Conservation (phyloP, 2,888 invertebrate genomes). For the Stenoptilia bipunctidactyla region DNA sequence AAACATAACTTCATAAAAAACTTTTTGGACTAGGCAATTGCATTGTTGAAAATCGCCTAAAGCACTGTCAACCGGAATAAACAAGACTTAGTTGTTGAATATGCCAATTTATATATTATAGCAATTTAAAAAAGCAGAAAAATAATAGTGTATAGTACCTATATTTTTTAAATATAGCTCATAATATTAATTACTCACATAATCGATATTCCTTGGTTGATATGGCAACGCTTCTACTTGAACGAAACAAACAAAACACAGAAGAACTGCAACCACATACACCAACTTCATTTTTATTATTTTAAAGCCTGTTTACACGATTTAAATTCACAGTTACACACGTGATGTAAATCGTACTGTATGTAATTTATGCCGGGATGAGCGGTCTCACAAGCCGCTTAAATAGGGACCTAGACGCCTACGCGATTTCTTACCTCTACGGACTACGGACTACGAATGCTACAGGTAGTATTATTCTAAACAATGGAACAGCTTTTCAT, state of each 20-base stretch:
- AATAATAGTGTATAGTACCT: too few species aligned
- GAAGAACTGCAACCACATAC: slow-evolving; percentile 31
- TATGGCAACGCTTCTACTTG: slow-evolving; percentile 34
- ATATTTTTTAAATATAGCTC: too few species aligned
- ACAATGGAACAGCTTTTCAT: too few species aligned
- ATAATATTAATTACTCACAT: slow-evolving; percentile 45
- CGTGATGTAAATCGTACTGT: too few species aligned
- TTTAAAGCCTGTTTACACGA: not conserved
- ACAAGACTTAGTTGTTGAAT: too few species aligned
- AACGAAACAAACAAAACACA: slow-evolving; percentile 24
- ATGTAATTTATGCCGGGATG: slow-evolving; percentile 27
- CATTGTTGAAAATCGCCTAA: too few species aligned
- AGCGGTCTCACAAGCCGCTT: slow-evolving; percentile 30
- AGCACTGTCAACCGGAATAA: too few species aligned
- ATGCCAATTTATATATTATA: too few species aligned
- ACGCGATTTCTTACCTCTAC: slow-evolving; percentile 42
- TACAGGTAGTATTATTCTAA: not conserved
- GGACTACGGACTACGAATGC: slow-evolving; percentile 7
- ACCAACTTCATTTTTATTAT: slow-evolving; percentile 31
- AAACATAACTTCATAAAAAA: too few species aligned
- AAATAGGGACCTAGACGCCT: slow-evolving; percentile 40
- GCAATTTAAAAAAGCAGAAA: too few species aligned
- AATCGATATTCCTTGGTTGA: slow-evolving; percentile 42
- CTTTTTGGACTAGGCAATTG: too few species aligned
- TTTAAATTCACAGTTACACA: too few species aligned